Base-by-base conservation (phyloP, 35 echinoderm and acorn worm species). In the Apostichopus californicus region DNA sequence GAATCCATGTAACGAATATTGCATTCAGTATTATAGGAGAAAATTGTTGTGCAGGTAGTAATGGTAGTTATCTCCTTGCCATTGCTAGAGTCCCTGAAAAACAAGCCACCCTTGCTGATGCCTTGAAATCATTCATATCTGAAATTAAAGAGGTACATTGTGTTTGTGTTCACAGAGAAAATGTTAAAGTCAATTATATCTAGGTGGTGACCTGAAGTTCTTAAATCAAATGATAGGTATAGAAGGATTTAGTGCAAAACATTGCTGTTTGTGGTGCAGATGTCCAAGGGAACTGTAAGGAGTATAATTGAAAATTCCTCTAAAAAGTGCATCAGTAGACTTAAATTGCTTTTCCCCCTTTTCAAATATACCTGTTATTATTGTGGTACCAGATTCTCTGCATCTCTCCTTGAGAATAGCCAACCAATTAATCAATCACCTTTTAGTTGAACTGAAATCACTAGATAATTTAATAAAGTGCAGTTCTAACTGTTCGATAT, bases 81-180 rank as follows among this genome's bases (percentile, higher is more conserved):
- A 95, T 95, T 61, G 81, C 92, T 64, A 64, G 88, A 61, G 92
- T 90, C 58, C 94, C 94, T 59, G 94, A 95, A 83, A 95, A 34
- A 34, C 28, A 34, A 34, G 28, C 28, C 28, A 34, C 28, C 28
- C 28, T 34, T 34, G 28, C 28, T 2, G 28, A 34, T 34, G 25
- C 25, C 25, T 25, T 25, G 28, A 34, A 34, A 34, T 34, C 28
- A 34, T 1, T 34, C 1, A 34, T 34, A 34, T 34, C 28, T 34
- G 28, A 34, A 34, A 34, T 34, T 34, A 34, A 34, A 34, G 28
- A 34, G 28, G 1, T 34, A 34, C 28, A 34, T 34, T 1, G 28
- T 34, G 28, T 34, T n/a, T n/a, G n/a, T n/a, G n/a, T n/a, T n/a
- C n/a, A n/a, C n/a, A n/a, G n/a, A n/a, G n/a, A n/a, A n/a, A 34